phyloP scores from a whole-genome alignment of 2,888 invertebrate species.

The Hypomecis atomaria region DNA sequence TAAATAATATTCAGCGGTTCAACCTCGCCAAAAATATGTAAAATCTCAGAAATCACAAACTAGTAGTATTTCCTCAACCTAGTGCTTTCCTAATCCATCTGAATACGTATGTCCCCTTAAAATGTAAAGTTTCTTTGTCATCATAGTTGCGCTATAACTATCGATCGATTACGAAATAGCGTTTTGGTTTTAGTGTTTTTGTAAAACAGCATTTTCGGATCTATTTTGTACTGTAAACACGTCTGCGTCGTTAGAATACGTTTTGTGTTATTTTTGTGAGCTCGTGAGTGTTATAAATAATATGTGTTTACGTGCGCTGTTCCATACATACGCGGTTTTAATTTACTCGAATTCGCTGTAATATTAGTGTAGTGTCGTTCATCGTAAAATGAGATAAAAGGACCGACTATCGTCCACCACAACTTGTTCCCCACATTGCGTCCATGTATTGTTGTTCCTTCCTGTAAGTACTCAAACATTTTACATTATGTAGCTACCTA shows the following conservation, averaged over 20 bases:
- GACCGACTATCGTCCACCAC: conserved; percentile 50
- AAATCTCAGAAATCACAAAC: conserved; percentile 48
- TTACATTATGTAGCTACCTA: not conserved
- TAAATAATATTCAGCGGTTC: conserved; percentile 20
- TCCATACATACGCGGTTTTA: conserved; percentile 49
- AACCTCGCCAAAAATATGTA: conserved; percentile 50
- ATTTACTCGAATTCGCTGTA: conserved; percentile 54
- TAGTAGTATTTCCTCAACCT: conserved; percentile 43
- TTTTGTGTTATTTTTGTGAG: conserved; percentile 37
- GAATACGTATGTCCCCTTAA: conserved; percentile 39
- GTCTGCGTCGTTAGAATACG: conserved; percentile 43
- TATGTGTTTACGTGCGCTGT: conserved; percentile 62
- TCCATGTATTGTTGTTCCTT: conserved; percentile 85
- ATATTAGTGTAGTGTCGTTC: conserved; percentile 35
- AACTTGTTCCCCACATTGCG: conserved; percentile 61
- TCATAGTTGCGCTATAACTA: conserved; percentile 74
- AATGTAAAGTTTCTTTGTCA: conserved; percentile 76
- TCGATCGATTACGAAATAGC: conserved; percentile 84
- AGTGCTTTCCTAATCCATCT: conserved; percentile 47
- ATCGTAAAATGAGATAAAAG: conserved; percentile 60
- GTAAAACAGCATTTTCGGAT: conserved; percentile 37
- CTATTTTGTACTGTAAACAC: conserved; percentile 43
- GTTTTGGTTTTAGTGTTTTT: conserved; percentile 58
- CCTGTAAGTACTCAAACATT: conserved; percentile 71
- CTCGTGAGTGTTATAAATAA: conserved; percentile 54